Evolutionary conservation across 1,140 invertebrate species (phyloP).

Genomic region (Eufriesea mexicana): DNA sequence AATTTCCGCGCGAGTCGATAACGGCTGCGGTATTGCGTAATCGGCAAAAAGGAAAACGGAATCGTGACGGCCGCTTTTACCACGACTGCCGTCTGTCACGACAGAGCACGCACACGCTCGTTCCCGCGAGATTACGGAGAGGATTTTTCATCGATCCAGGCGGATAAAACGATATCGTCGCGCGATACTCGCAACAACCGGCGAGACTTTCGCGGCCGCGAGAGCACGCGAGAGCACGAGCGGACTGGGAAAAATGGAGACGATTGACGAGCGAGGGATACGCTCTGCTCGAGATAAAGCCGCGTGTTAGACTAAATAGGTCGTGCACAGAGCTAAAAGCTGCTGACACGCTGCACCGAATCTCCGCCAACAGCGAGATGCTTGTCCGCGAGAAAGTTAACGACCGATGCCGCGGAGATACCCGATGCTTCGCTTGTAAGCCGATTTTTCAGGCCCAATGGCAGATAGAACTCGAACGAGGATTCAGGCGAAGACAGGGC

Average conservation of each 20-base stretch:
- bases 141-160: constrained; percentile 12
- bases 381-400: constrained; percentile 43
- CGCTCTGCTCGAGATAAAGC: constrained; percentile 16
- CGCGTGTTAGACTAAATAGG: constrained; percentile 14
- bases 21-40: constrained; percentile 7
- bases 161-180: constrained; percentile 14
- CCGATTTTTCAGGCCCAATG: background rate
- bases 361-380: constrained; percentile 25
- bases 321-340: constrained; percentile 20
- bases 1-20: constrained; percentile 10
- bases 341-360: constrained; percentile 19
- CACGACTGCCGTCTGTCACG: background rate
- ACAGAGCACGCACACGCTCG: background rate
- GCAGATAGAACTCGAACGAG: background rate
- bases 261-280: background rate
- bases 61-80: background rate
- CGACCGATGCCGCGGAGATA: constrained; percentile 12
- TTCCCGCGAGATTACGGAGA: constrained; percentile 3
- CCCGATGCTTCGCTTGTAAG: constrained; percentile 7
- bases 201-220: constrained; percentile 11
- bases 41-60: background rate
- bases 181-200: background rate
- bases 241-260: background rate
- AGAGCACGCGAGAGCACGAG: background rate
- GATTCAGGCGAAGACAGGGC: background rate